These are phyloP conservation scores for Aproaerema taeniolella DNA, from an alignment of 2,888 invertebrate genomes.

Conservation along the genomic window DNA sequence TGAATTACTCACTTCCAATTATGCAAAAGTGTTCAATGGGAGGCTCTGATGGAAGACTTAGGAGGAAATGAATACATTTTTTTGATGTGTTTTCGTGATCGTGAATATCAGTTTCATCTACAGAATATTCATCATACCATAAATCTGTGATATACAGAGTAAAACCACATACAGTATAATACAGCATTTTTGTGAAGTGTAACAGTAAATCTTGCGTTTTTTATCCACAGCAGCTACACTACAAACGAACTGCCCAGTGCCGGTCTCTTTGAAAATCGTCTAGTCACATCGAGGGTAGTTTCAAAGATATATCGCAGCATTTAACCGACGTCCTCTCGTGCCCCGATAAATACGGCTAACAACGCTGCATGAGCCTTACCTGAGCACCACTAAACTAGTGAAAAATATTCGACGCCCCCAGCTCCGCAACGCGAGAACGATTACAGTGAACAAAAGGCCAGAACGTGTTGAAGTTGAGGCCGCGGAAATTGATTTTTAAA, in stretches of 20 bases:
- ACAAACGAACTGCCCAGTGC: too few species aligned
- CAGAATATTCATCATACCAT: too few species aligned
- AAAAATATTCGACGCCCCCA: conserved; percentile 28
- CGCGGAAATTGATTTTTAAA: too few species aligned
- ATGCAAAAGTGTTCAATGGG: conserved; percentile 26
- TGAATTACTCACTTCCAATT: conserved; percentile 30
- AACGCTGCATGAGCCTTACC: conserved; percentile 30
- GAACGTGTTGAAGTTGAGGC: too few species aligned
- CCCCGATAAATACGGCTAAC: conserved; percentile 25
- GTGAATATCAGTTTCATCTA: background rate
- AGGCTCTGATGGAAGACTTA: conserved; percentile 21
- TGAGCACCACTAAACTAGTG: conserved; percentile 26
- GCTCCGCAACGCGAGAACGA: conserved; percentile 24
- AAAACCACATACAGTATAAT: too few species aligned
- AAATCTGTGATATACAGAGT: too few species aligned
- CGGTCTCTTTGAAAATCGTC: conserved; percentile 23
- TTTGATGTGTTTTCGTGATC: conserved; percentile 27
- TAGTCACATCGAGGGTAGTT: conserved; percentile 33
- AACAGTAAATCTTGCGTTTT: too few species aligned
- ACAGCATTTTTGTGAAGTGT: too few species aligned
- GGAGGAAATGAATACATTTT: conserved; percentile 21
- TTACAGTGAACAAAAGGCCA: conserved; percentile 19
- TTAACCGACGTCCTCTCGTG: conserved; percentile 31
- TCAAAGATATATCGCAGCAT: conserved; percentile 35
- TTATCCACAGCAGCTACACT: too few species aligned